Evolutionary conservation across 2,113 vertebrate species (phyloP), one percentile per base, ranked within the genome.

Genomic region (Parus major): DNA sequence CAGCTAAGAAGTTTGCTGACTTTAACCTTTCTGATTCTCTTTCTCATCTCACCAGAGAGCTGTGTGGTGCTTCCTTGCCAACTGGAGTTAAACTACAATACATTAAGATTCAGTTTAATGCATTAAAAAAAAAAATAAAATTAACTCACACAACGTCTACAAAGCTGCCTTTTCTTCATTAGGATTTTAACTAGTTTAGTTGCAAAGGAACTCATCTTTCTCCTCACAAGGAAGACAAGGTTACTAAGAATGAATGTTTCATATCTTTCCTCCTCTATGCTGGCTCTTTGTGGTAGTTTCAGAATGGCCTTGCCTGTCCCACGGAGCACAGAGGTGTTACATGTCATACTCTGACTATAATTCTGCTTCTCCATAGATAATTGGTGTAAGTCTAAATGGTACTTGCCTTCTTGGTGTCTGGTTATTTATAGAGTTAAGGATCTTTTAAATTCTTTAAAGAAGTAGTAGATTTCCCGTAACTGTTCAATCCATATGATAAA

Each of bases 1-100:
- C 53, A 80, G 11, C 11, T 25, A 39, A 5, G 1, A 4, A 39
- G 20, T 73, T 39, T 28, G 59, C 24, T 66, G 20, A 53, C 33
- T 59, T 44, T 39, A 46, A 46, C 12, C 7, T 39, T 75, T 41
- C 11, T 0, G 0, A 47, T 41, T 41, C n/a, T 35, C 24, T 39
- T 41, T 33, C 13, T 6, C 9, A 22, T 68, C 5, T 52, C 17
- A 47, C 24, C 24, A 68, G 16, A 25, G 22, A 24, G 4, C 24
- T 53, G 5, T 55, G 24, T 68, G 53, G 16, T 35, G 24, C 41
- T 82, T 76, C 5, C 5, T 47, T 61, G 47, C 5, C 17, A 76
- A 7, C 6, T 31, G 24, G 11, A 68, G 11, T 76, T 69, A 61
- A 41, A 9, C 10, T 14, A 55, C 4, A 17, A 46, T 14, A 41